Percentiles rank a stretch among this genome's conserved stretches.
These are phyloP conservation scores for Tetraodon nigroviridis DNA, from an alignment of 2,113 vertebrate genomes.

Conservation along the genomic window DNA sequence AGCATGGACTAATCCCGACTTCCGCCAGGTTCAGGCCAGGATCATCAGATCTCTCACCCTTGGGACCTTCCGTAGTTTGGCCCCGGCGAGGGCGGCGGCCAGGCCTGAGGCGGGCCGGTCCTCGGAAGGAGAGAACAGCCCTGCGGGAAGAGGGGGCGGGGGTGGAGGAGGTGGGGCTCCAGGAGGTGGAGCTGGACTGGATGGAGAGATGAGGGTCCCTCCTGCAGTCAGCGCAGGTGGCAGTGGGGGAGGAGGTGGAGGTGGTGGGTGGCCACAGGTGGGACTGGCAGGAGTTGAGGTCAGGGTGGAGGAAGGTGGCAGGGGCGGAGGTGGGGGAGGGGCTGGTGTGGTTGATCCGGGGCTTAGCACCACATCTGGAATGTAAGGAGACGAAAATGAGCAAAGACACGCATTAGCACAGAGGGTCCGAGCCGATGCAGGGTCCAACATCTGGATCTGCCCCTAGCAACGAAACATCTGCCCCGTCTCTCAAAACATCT, in stretches of 20 bases:
- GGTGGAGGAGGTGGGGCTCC: constrained; percentile 79
- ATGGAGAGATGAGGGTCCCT: constrained; percentile 64
- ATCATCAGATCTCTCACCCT: constrained; percentile 75
- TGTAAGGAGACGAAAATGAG: constrained; percentile 8
- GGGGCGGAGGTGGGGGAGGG: constrained; percentile 87
- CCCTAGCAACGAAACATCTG: no score
- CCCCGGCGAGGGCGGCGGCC: constrained; percentile 91
- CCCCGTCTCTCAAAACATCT: no score
- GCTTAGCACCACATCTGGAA: constrained; percentile 78
- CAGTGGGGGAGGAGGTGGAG: constrained; percentile 79
- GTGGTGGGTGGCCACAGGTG: constrained; percentile 75
- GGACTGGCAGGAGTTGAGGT: constrained; percentile 72
- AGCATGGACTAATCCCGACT: no score
- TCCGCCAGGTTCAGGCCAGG: no score
- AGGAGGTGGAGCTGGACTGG: constrained; percentile 79
- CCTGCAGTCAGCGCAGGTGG: constrained; percentile 60
- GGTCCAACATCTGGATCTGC: no score
- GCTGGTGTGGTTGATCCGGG: constrained; percentile 77
- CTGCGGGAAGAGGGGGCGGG: constrained; percentile 85
- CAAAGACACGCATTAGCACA: no score
- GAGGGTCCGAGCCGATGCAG: no score
- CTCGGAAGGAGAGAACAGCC: constrained; percentile 82
- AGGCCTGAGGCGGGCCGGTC: constrained; percentile 86
- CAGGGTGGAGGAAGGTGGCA: constrained; percentile 81
- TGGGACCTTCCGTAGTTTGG: constrained; percentile 92